Base-by-base conservation (phyloP, 37 sponge, comb jelly and placozoan species). In the Petrosia ficiformis region DNA sequence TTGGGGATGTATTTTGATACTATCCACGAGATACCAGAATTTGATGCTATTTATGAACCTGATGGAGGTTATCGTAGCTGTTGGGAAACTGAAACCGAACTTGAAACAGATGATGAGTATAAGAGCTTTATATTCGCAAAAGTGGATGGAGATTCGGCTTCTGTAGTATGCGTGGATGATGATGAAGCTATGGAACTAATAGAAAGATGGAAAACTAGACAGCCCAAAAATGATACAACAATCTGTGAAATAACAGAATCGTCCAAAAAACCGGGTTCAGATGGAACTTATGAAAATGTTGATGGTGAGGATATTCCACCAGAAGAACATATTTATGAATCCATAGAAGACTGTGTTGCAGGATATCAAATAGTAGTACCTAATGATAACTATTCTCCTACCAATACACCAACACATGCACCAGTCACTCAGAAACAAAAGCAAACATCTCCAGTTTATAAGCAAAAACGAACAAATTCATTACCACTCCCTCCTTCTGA, bases 1-100 rank as follows among this genome's bases (percentile, higher is more conserved):
- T 70, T 88, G 3, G 88, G 88, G 2, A 88, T 82, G 88, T 88
- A 82, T 77, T 88, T 88, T 56, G 88, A 88, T 14, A 88, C 88
- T 1, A 82, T 88, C 22, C 82, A 82, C 65, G 63, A 77, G 11
- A 26, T 80, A 0, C 37, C 72, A 22, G 44, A 48, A 2, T 82
- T 82, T 40, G 88, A 88, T 31, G 78, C 67, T 22, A 30, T 80
- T 14, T 28, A 22, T 1, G 63, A 8, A 4, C 65, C 76, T 6
- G 81, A 80, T 34, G 82, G 70, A 30, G 77, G 77, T 43, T 82
- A 82, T 68, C 64, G 78, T 8, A 86, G 81, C 52, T 74, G 44
- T 36, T 80, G 72, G 76, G 64, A 64, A 21, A 44, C 44, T 8
- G 88, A 80, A 35, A 88, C 88, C 3, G 88, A 88, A 39, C 77